A percentile compares a stretch with the other conserved stretches of the same genome.
Conservation (phyloP, 2,888 invertebrate genomes). For the Phortica okadai region DNA sequence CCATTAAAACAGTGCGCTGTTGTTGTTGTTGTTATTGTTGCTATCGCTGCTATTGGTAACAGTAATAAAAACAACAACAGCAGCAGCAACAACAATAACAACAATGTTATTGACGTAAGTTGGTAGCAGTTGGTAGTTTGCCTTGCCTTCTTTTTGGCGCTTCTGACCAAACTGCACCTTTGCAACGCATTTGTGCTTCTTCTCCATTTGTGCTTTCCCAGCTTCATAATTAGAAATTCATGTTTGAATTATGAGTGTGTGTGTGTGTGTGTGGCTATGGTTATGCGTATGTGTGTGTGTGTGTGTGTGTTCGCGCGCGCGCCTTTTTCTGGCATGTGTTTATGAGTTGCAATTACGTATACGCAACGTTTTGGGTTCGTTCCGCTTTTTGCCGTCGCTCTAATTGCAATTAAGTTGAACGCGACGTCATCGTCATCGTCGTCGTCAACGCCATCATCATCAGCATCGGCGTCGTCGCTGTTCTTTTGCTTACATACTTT, state of each 20-base stretch:
- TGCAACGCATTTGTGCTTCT: neutral
- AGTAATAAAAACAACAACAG: constrained; percentile 1
- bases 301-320: neutral
- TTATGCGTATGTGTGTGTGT: neutral
- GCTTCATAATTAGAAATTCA: constrained; percentile 29
- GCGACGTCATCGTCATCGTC: too few relatives aligned
- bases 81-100: constrained; percentile 7
- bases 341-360: constrained; percentile 10
- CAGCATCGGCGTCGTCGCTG: too few relatives aligned
- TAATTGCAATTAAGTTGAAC: constrained; percentile 14
- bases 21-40: neutral
- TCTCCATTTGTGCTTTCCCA: neutral
- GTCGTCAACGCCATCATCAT: too few relatives aligned
- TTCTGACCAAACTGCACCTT: neutral
- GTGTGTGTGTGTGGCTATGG: neutral
- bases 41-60: neutral
- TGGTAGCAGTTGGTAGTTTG: neutral
- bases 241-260: constrained; percentile 8
- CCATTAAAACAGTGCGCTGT: too few relatives aligned
- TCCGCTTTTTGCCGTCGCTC: neutral
- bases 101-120: neutral
- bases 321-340: neutral
- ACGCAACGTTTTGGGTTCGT: constrained; percentile 1
- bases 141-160: neutral
- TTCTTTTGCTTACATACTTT: too few relatives aligned